Evolutionary conservation across 1,140 invertebrate genomes (phyloP), one percentile per base, ranked within the genome.

Genomic region (Scaptomyza graminum): DNA sequence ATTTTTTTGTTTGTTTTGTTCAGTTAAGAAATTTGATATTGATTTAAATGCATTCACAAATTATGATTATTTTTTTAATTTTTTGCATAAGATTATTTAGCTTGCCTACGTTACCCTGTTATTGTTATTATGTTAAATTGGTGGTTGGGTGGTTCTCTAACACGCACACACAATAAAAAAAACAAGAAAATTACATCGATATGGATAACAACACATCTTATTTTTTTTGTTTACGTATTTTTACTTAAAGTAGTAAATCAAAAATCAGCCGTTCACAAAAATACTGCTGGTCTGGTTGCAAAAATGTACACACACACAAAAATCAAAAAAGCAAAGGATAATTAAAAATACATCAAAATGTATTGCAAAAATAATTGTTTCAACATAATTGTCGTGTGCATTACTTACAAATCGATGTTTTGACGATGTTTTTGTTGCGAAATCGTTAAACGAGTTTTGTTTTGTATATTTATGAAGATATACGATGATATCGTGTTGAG

Each of bases 361-460:
- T 15, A 12, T 57, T 66, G 31, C 63, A 76, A 73, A 67, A 66
- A 54, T 52, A 1, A 39, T 34, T 44, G 28, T 46, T 47, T 54
- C 12, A 65, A 37, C 62, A 64, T 60, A 75, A 62, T 60, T 60
- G 37, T 41, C 59, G 59, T 68, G 69, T 80, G 74, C 67, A 77
- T 85, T 85, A 85, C 82, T 85, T 85, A 85, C 82, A 85, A 87
- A 85, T 84, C 62, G 75, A 74, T 60, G 78, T 73, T 67, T 73
- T 62, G 65, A 62, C 61, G 72, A 56, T 68, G 64, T 78, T 78
- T 78, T 78, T 73, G 49, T 76, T 68, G 62, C 52, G 57, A 41
- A 61, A 28, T 59, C 72, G 50, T 18, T 59, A 7, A 46, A 34
- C 57, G 74, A 67, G 61, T 52, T 22, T 18, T 39, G 3, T 37